Percentiles rank a stretch among this genome's conserved stretches.
Conservation (phyloP, 2,888 invertebrate species). For the Xestia ashworthii region DNA sequence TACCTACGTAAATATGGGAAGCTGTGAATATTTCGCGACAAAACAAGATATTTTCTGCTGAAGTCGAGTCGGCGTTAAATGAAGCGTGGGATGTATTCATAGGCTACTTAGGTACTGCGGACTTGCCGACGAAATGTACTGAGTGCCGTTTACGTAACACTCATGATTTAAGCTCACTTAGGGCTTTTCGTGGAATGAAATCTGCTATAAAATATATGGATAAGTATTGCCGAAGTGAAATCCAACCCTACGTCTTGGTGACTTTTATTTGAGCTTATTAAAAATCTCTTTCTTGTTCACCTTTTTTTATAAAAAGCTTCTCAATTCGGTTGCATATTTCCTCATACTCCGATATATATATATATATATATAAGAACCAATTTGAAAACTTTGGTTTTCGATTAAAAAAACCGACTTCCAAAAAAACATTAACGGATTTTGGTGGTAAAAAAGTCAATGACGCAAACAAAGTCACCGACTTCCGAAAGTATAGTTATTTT, state of each 20-base stretch:
- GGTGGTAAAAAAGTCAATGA: too few species aligned
- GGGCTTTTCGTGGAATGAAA: constrained; percentile 15
- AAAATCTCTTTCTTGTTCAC: neutral
- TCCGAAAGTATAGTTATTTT: too few species aligned
- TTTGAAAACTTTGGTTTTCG: too few species aligned
- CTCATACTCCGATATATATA: too few species aligned
- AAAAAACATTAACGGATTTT: too few species aligned
- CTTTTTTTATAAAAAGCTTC: too few species aligned
- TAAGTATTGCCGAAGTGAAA: neutral
- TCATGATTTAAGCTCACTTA: constrained; percentile 34
- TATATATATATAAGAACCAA: too few species aligned
- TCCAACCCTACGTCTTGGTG: neutral
- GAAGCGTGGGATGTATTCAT: constrained; percentile 56
- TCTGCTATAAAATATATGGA: constrained; percentile 11
- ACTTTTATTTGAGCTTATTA: neutral
- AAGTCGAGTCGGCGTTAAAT: constrained; percentile 51
- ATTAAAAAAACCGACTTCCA: too few species aligned
- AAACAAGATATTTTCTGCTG: constrained; percentile 57
- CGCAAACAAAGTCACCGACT: too few species aligned
- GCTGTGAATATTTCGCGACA: constrained; percentile 49
- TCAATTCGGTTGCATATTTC: too few species aligned
- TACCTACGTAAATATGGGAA: constrained; percentile 42
- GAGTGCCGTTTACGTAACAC: constrained; percentile 37
- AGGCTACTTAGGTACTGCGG: constrained; percentile 39
- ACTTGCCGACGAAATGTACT: constrained; percentile 46